Evolutionary conservation across 2,888 invertebrate genomes (phyloP).

Genomic region (Eumacrocentrus americanus): DNA sequence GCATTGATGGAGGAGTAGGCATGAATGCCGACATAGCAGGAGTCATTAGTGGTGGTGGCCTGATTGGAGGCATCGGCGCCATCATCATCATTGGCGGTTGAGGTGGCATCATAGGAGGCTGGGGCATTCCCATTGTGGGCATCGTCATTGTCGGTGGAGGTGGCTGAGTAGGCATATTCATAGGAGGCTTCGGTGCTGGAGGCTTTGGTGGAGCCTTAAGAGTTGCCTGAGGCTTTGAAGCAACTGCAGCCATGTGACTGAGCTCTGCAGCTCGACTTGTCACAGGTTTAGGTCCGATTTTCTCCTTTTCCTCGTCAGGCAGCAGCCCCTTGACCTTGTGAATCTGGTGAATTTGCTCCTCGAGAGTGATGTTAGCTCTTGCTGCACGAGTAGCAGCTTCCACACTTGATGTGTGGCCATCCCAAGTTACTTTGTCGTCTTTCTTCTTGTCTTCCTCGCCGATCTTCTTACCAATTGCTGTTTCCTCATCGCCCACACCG

Average conservation of each 20-base stretch:
- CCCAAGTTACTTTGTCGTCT: conserved; percentile 95
- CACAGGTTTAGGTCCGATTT: conserved; percentile 91
- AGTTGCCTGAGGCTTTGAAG: conserved; percentile 56
- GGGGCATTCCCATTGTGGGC: conserved; percentile 62
- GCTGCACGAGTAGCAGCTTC: conserved; percentile 95
- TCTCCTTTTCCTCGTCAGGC: conserved; percentile 95
- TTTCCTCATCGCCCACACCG: conserved; percentile 98
- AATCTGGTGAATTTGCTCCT: conserved; percentile 97
- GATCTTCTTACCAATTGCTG: conserved; percentile 98
- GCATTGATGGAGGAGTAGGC: conserved; percentile 59
- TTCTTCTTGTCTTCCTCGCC: conserved; percentile 86
- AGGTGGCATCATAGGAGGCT: conserved; percentile 65
- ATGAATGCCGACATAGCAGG: conserved; percentile 60
- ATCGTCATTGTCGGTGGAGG: conserved; percentile 56
- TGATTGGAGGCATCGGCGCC: conserved; percentile 67
- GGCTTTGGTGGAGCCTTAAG: conserved; percentile 58
- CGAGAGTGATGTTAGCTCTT: conserved; percentile 91
- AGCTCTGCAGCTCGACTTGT: conserved; percentile 60
- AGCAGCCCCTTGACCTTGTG: conserved; percentile 94
- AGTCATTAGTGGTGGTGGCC: conserved; percentile 67
- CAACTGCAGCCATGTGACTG: conserved; percentile 58
- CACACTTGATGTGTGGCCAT: conserved; percentile 96
- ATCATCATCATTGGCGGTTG: conserved; percentile 71
- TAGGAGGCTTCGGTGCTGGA: conserved; percentile 59
- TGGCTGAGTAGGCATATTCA: conserved; percentile 59